phyloP scores from a whole-genome alignment of 2,113 vertebrate genomes.

The Ammodramus savannarum region DNA sequence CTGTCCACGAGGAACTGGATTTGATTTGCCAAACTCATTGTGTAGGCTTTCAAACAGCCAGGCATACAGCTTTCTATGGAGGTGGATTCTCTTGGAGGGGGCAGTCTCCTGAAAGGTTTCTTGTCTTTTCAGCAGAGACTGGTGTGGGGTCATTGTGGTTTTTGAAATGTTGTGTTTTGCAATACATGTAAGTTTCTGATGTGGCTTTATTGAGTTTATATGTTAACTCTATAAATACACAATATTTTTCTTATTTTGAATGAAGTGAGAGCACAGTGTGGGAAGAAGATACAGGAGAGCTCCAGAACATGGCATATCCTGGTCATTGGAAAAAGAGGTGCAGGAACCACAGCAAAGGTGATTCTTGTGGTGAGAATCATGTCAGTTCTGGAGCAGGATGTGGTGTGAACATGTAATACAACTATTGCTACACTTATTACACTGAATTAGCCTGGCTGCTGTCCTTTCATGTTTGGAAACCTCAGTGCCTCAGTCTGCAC shows the following conservation, averaged over 20 bases:
- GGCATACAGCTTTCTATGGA: neutral
- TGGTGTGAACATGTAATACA: neutral
- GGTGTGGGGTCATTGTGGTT: neutral
- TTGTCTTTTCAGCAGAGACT: neutral
- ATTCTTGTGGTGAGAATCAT: neutral
- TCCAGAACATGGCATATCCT: neutral
- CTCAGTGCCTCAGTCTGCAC: neutral
- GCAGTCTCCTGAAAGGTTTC: neutral
- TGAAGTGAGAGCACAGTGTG: neutral
- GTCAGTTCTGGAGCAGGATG: neutral
- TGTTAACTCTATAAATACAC: neutral
- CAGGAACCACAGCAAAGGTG: neutral
- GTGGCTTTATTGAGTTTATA: neutral
- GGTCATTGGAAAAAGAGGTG: neutral
- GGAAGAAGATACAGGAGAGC: neutral
- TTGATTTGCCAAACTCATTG: neutral
- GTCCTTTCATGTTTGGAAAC: neutral
- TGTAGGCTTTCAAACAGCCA: conserved; percentile 1
- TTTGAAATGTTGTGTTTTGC: neutral
- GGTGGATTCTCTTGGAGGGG: neutral
- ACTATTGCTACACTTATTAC: neutral
- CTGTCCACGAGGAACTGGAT: neutral
- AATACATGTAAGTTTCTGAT: neutral
- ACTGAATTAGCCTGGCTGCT: neutral
- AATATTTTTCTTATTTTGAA: neutral